Evolutionary conservation across 2,113 vertebrate species (phyloP), one percentile per base, ranked within the genome.

Genomic region (Varanus salvator): DNA sequence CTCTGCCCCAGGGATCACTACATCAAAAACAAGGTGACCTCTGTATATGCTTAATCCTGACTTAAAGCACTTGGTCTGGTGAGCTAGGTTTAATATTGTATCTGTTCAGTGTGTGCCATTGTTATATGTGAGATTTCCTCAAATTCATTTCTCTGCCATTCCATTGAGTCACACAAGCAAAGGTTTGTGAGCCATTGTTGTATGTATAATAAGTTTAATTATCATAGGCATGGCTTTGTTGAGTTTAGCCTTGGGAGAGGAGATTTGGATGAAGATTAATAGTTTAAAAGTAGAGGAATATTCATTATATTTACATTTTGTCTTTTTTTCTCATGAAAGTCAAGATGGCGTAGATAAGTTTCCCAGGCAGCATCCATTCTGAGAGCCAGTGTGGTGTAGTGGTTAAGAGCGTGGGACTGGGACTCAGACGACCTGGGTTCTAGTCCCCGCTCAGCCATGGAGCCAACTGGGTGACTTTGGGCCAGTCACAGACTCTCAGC

Each of bases 101-200:
- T 38, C 60, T 77, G 15, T 80, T 71, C 21, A 25, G 19, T 25
- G 21, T 74, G 29, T 31, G 12, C 48, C 78, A 29, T 44, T 44
- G 38, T 44, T 44, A 19, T 50, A 57, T 23, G 15, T 11, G 9
- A 2, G 50, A 27, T 52, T 87, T 72, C 52, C 34, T 29, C 48
- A n/a, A 48, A 50, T 34, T 29, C 38, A 80, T 44, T 85, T 66
- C 54, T 50, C 17, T 81, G 21, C 8, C 34, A 66, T 77, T 74
- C 89, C 89, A 86, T 86, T 52, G 31, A 38, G 76, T 64, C 66
- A 34, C 84, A 86, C 4, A 72, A 34, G 38, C 60, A 78, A 80
- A 78, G 44, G 50, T 74, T 11, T 86, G 50, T 31, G 50, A 4
- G 21, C 60, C 48, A 11, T 31, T 82, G 5, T 8, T 27, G 38